Percentiles rank a stretch among this genome's conserved stretches.
phyloP scores from a whole-genome alignment of 2,888 invertebrate genomes.

The Mactromeris polynyma region DNA sequence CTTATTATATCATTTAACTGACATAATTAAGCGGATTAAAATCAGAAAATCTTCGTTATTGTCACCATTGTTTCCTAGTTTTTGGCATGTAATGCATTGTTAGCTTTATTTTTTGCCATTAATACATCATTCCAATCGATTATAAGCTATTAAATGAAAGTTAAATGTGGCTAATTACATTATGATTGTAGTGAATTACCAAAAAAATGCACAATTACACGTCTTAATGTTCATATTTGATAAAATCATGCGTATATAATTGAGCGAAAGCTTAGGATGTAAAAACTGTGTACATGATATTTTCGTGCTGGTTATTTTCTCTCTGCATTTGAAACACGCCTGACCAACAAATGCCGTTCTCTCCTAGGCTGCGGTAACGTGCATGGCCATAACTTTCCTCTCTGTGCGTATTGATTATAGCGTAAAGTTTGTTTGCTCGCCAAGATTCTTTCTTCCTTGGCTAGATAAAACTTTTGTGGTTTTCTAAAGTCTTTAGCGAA shows the following conservation, averaged over 20 bases:
- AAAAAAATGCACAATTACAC: neutral
- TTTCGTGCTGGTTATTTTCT: neutral
- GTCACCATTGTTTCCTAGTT: no score
- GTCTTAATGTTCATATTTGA: neutral
- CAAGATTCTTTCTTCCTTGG: slow-evolving; percentile 31
- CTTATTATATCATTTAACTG: no score
- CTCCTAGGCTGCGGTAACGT: slow-evolving; percentile 6
- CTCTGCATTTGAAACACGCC: slow-evolving; percentile 1
- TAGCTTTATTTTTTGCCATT: neutral
- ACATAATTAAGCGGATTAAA: neutral
- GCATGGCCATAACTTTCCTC: slow-evolving; percentile 29
- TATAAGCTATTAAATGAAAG: neutral
- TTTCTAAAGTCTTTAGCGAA: neutral
- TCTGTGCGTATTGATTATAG: slow-evolving; percentile 29
- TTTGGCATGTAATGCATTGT: no score
- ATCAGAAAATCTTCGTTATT: neutral
- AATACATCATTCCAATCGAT: neutral
- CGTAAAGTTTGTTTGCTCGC: slow-evolving; percentile 37
- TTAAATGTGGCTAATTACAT: neutral
- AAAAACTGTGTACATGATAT: neutral
- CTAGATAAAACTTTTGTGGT: slow-evolving; percentile 38
- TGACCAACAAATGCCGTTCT: slow-evolving; percentile 35
- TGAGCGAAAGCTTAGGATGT: neutral
- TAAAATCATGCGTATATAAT: neutral
- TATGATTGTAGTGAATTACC: neutral